Percentiles rank a stretch among this genome's conserved stretches.
Conservation (phyloP, 2,888 invertebrate genomes). For the Drosophila longiperda region DNA sequence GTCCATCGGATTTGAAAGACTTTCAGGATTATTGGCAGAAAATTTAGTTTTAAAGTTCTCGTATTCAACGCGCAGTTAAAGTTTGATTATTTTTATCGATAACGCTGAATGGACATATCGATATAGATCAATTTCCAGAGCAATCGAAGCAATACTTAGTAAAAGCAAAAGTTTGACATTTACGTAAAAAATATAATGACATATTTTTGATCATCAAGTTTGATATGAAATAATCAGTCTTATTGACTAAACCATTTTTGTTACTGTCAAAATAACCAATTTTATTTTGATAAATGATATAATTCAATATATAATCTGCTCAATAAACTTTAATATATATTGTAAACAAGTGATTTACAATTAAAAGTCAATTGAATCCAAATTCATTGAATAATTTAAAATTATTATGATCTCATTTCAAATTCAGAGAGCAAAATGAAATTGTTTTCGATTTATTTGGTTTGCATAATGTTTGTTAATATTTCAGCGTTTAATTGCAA, state of each 20-base stretch:
- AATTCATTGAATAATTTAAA: neutral
- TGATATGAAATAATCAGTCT: neutral
- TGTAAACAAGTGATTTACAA: neutral
- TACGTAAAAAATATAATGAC: neutral
- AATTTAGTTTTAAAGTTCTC: neutral
- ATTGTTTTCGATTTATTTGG: neutral
- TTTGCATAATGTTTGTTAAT: neutral
- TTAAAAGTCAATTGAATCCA: neutral
- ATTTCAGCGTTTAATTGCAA: slow-evolving; percentile 18
- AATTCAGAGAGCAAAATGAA: neutral
- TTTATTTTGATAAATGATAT: neutral
- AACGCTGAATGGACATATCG: neutral
- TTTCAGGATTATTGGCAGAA: neutral
- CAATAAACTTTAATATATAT: no score
- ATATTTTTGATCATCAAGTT: neutral
- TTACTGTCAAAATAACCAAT: neutral
- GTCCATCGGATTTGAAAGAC: neutral
- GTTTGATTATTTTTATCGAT: neutral
- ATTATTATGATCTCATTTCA: neutral
- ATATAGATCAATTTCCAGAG: neutral
- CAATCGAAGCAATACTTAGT: neutral
- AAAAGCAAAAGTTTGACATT: accelerated
- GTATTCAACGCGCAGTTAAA: neutral
- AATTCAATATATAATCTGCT: neutral
- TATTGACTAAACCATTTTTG: neutral